phyloP scores from a whole-genome alignment of 2,888 invertebrate species.

The Pilophorus perplexus region DNA sequence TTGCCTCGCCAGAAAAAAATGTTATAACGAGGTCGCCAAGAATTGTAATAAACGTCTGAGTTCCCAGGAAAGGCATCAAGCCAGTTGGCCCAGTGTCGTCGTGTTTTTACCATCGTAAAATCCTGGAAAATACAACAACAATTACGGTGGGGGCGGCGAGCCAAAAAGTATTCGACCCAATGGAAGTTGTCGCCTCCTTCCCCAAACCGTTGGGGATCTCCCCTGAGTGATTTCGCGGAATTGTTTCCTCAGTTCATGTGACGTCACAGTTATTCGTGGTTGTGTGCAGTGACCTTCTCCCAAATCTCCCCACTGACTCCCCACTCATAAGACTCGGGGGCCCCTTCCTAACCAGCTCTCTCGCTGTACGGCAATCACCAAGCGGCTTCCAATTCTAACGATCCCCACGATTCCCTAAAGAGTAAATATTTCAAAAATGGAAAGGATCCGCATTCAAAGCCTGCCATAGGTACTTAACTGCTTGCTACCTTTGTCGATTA shows the following conservation, averaged over 20 bases:
- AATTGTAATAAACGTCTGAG: neutral
- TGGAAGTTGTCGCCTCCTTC: no score
- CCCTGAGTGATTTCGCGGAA: constrained; percentile 23
- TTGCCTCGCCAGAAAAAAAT: neutral
- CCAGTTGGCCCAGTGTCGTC: constrained; percentile 3
- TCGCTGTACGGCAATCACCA: no score
- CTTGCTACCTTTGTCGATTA: no score
- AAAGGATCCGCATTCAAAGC: no score
- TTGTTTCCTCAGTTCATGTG: constrained; percentile 20
- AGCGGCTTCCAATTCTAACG: no score
- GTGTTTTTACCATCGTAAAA: neutral
- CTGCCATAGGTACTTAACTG: no score
- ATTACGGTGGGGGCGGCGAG: no score
- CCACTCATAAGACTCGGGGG: neutral
- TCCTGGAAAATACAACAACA: constrained; percentile 9
- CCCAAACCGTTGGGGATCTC: no score
- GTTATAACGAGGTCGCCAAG: neutral
- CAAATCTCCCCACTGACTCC: neutral
- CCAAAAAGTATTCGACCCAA: no score
- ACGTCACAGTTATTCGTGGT: constrained; percentile 28
- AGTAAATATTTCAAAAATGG: no score
- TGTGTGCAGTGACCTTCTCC: constrained; percentile 23
- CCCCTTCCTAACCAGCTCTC: neutral
- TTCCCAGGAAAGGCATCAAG: constrained; percentile 8
- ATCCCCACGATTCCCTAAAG: no score